A percentile compares a stretch with the other conserved stretches of the same genome.
phyloP scores from a whole-genome alignment of 2,113 vertebrate genomes.

The Ochotona curzoniae region DNA sequence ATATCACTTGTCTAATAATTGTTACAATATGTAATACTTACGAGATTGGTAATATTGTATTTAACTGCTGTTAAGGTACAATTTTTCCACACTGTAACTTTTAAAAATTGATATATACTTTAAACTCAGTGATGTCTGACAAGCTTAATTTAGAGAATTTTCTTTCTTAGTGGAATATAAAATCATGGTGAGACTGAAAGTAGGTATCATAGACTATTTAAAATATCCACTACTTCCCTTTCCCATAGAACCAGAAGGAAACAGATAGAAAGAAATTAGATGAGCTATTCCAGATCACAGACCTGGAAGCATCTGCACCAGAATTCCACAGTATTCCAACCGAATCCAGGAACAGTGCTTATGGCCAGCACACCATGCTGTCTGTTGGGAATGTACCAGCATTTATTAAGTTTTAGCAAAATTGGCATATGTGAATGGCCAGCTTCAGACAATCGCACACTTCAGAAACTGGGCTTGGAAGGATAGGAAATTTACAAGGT shows the following conservation, averaged over 20 bases:
- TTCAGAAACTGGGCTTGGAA: not conserved
- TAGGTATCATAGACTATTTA: not conserved
- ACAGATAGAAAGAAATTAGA: not conserved
- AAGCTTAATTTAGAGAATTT: constrained; percentile 19
- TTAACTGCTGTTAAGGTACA: not conserved
- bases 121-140: not conserved
- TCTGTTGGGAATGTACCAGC: not conserved
- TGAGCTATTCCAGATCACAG: not conserved
- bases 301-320: not conserved
- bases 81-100: not conserved
- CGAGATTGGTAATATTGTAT: not conserved
- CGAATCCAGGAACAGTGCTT: not conserved
- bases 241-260: constrained; percentile 28
- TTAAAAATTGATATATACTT: not conserved
- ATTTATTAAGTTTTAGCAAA: not conserved
- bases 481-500: not conserved
- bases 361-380: not conserved
- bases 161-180: not conserved
- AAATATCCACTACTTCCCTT: not conserved
- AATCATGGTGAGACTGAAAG: not conserved
- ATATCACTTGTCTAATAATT: not conserved
- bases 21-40: not conserved
- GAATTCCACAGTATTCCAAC: not conserved
- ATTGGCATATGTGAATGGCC: not conserved
- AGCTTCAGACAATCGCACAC: not conserved